phyloP scores from a whole-genome alignment of 2,797 vertebrate species.

The Lemur catta region DNA sequence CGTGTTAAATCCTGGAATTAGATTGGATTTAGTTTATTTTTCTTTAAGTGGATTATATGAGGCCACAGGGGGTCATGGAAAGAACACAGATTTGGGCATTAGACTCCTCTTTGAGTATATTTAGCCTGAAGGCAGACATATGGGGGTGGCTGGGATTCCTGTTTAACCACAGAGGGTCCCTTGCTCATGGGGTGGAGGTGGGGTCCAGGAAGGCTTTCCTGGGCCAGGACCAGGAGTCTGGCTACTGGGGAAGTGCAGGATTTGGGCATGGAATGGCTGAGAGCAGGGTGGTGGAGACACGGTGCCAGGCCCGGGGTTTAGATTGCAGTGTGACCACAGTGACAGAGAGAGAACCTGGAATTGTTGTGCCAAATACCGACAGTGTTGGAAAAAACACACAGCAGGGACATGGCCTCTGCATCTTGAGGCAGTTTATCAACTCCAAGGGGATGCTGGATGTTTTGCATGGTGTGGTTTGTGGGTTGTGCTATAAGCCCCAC shows the following conservation, averaged over 20 bases:
- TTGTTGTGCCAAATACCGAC: background rate
- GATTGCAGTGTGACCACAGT: background rate
- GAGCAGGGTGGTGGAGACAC: background rate
- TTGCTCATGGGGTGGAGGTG: background rate
- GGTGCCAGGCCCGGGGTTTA: background rate
- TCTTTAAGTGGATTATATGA: background rate
- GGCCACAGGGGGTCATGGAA: background rate
- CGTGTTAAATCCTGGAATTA: conserved; percentile 40
- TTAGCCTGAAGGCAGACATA: background rate
- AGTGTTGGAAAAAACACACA: background rate
- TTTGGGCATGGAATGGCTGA: background rate
- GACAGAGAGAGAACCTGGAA: background rate
- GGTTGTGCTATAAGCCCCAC: background rate
- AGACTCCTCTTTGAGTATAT: background rate
- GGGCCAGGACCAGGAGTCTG: background rate
- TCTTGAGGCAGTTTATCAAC: background rate
- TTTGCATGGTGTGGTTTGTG: too few relatives aligned
- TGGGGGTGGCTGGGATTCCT: background rate
- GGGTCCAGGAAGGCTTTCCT: background rate
- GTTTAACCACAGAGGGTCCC: background rate
- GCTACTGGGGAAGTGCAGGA: background rate
- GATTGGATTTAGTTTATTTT: conserved; percentile 26
- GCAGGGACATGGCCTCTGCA: background rate
- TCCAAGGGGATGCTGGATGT: background rate
- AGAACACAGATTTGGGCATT: conserved; percentile 22